Conservation (phyloP, 1,140 invertebrate genomes). For the Drosophila bocki region DNA sequence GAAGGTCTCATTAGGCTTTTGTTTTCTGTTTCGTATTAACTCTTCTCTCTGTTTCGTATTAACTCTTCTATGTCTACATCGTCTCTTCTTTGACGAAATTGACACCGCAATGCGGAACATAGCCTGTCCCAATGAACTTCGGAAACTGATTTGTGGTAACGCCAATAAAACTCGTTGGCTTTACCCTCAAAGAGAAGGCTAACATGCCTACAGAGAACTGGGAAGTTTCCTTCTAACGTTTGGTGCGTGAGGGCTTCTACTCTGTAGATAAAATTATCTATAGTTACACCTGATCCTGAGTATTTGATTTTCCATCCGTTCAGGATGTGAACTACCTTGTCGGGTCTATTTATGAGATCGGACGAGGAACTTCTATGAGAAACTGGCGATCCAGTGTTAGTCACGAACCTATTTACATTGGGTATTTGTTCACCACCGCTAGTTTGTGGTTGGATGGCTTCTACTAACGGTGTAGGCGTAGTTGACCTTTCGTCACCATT, state of each 20-base stretch:
- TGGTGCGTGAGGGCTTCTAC: not conserved
- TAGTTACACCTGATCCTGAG: not conserved
- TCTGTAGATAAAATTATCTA: not conserved
- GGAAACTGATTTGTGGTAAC: not conserved
- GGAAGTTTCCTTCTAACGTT: not conserved
- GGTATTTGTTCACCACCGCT: not conserved
- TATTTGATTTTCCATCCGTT: constrained; percentile 15
- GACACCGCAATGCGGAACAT: not conserved
- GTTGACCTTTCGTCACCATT: not conserved
- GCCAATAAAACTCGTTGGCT: constrained; percentile 1
- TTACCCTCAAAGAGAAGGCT: not conserved
- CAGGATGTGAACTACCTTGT: not conserved
- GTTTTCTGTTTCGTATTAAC: too few species aligned
- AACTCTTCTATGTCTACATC: too few species aligned
- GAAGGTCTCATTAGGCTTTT: not conserved
- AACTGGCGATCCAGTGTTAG: not conserved
- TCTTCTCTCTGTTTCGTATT: too few species aligned
- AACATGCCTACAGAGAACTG: not conserved
- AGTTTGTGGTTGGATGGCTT: not conserved
- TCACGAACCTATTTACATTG: not conserved
- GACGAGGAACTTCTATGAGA: not conserved
- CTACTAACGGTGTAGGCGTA: not conserved
- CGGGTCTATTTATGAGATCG: not conserved
- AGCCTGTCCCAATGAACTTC: not conserved
- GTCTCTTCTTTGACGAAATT: too few species aligned